These are phyloP conservation scores for Carlito syrichta DNA, from an alignment of 2,113 vertebrate species.

Conservation along the genomic window DNA sequence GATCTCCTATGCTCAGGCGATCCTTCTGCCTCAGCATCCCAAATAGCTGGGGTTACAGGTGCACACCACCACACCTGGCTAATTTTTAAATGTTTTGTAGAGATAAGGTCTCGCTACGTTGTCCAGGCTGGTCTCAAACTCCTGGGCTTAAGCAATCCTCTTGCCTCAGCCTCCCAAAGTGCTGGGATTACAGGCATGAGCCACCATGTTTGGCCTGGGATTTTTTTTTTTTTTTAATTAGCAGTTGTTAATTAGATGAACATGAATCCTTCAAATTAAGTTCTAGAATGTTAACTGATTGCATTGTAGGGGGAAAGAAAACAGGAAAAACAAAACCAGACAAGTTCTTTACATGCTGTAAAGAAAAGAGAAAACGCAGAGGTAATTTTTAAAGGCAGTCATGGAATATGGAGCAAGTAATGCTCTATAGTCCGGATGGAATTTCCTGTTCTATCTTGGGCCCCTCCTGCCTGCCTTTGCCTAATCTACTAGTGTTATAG, in stretches of 20 bases:
- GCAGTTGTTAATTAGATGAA: background rate
- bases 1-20: no score
- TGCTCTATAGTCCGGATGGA: background rate
- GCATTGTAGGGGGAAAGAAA: background rate
- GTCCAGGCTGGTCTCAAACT: no score
- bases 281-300: constrained; percentile 6
- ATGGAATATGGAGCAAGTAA: background rate
- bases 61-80: no score
- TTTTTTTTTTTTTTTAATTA: background rate
- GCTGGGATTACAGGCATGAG: no score
- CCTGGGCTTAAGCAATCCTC: no score
- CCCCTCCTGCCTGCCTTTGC: background rate
- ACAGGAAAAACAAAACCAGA: background rate
- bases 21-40: no score
- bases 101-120: no score
- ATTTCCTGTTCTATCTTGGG: background rate
- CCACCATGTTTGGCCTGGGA: no score
- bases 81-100: no score
- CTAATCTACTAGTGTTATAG: background rate
- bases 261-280: background rate
- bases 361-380: background rate
- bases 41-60: no score
- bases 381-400: background rate
- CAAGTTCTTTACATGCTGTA: constrained; percentile 1
- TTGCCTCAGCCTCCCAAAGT: no score